phyloP scores from a whole-genome alignment of 2,113 vertebrate species.

The Marmota monax region DNA sequence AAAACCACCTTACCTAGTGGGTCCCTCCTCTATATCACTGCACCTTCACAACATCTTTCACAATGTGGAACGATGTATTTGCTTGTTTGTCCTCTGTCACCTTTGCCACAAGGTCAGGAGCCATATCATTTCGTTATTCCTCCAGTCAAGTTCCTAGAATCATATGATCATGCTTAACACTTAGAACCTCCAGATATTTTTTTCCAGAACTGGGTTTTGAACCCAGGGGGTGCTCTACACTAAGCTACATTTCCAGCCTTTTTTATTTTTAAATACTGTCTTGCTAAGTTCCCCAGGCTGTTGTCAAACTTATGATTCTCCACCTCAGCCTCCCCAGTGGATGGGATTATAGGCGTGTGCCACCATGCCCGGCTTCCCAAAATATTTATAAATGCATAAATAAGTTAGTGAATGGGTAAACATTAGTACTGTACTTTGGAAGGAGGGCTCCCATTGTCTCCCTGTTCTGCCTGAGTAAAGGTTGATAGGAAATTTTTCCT shows the following conservation, averaged over 20 bases:
- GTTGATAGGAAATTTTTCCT: not conserved
- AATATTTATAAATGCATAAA: not conserved
- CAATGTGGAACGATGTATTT: not conserved
- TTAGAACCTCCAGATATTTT: not conserved
- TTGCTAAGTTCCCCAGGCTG: not conserved
- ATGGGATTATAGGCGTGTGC: not conserved
- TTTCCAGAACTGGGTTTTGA: not conserved
- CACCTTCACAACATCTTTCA: not conserved
- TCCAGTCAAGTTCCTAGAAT: not conserved
- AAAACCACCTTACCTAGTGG: not conserved
- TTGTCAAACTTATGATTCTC: not conserved
- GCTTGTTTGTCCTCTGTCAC: not conserved
- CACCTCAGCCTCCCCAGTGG: not conserved
- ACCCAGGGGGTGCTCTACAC: not conserved
- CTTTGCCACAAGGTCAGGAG: not conserved
- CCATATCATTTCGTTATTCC: not conserved
- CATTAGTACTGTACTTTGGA: not conserved
- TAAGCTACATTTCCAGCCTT: not conserved
- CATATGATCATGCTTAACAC: not conserved
- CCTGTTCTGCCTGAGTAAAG: not conserved
- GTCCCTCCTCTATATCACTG: not conserved
- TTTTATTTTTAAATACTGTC: not conserved
- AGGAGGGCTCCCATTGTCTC: not conserved
- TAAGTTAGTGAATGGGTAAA: not conserved
- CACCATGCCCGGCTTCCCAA: not conserved